These are phyloP conservation scores for Eucriotettix oculatus DNA, from an alignment of 2,888 invertebrate genomes.

Conservation along the genomic window DNA sequence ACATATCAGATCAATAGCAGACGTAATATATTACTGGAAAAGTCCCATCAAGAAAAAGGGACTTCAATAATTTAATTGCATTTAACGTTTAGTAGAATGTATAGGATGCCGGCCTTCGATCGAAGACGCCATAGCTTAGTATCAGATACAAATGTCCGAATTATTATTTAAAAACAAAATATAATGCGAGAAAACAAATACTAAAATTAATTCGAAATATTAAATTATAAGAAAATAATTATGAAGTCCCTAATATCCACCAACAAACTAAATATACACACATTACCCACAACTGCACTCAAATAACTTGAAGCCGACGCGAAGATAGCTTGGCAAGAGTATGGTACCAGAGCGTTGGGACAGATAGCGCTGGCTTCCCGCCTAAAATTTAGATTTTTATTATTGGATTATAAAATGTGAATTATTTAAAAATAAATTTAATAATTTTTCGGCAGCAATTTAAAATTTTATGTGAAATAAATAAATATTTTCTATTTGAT, in stretches of 20 bases:
- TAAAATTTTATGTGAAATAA: too few species aligned
- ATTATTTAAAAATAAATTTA: too few species aligned
- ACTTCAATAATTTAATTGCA: background rate
- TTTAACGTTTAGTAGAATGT: background rate
- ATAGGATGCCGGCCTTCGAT: conserved; percentile 3
- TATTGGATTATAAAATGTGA: background rate
- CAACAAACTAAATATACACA: conserved; percentile 19
- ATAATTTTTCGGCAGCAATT: too few species aligned
- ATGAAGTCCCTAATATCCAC: conserved; percentile 22
- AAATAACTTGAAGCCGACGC: conserved; percentile 5
- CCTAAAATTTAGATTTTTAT: conserved; percentile 3
- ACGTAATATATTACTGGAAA: background rate
- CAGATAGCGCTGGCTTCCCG: conserved; percentile 10
- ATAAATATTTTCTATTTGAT: too few species aligned
- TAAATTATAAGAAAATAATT: conserved; percentile 13
- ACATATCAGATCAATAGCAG: background rate
- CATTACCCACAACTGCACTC: conserved; percentile 5
- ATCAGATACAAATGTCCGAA: background rate
- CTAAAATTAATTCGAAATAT: conserved; percentile 22
- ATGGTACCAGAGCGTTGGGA: conserved; percentile 8
- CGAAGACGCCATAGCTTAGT: background rate
- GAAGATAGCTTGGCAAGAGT: conserved; percentile 7
- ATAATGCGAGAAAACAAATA: conserved; percentile 25
- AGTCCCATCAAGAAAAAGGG: background rate
- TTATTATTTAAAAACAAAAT: conserved; percentile 14